Conservation (phyloP, 2,797 vertebrate genomes). For the Ceryle rudis region DNA sequence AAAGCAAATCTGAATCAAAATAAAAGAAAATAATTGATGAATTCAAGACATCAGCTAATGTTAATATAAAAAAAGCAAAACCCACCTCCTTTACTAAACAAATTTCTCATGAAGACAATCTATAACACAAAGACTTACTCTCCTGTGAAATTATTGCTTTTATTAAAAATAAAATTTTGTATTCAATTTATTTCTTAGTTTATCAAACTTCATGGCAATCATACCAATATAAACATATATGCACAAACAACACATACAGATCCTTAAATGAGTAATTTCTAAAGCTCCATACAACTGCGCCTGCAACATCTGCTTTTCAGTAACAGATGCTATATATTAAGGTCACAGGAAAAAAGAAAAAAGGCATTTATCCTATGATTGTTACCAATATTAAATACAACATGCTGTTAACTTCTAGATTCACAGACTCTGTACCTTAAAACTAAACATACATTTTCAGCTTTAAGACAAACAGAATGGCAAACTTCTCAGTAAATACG, state of each 20-base stretch:
- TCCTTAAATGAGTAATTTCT: not conserved
- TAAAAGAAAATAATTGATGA: not conserved
- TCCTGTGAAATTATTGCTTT: not conserved
- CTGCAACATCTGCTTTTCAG: not conserved
- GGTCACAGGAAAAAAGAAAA: not conserved
- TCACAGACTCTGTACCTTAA: not conserved
- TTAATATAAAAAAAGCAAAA: not conserved
- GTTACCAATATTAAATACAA: slow-evolving; percentile 1
- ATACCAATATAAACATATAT: not conserved
- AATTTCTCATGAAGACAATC: not conserved
- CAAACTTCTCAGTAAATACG: not conserved
- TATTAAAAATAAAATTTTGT: not conserved
- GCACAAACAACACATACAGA: not conserved
- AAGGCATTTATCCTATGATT: not conserved
- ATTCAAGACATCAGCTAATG: not conserved
- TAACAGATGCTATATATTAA: not conserved
- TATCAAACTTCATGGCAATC: not conserved
- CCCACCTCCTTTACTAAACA: not conserved
- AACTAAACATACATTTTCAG: not conserved
- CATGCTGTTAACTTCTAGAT: not conserved
- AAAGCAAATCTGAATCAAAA: not conserved
- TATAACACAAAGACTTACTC: not conserved
- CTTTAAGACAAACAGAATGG: not conserved
- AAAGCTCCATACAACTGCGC: not conserved
- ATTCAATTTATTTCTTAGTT: not conserved